phyloP scores from a whole-genome alignment of 1,140 invertebrate genomes.

The Bemisia tabaci region DNA sequence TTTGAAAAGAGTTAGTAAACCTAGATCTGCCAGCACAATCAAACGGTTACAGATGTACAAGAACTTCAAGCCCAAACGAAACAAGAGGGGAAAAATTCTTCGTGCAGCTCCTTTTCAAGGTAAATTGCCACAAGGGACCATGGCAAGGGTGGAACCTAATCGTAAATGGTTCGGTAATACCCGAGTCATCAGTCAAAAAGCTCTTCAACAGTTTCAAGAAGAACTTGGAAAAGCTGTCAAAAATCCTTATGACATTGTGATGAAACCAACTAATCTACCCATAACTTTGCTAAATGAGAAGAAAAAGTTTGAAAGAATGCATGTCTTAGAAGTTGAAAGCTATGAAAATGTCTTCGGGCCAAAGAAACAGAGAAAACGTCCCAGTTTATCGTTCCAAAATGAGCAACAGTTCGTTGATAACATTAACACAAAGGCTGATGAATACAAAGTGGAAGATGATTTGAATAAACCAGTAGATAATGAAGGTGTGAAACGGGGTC shows the following conservation, averaged over 20 bases:
- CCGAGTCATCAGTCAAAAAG: slow-evolving; percentile 79
- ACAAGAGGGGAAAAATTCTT: slow-evolving; percentile 73
- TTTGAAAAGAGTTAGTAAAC: slow-evolving; percentile 70
- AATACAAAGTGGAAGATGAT: slow-evolving; percentile 66
- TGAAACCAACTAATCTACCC: slow-evolving; percentile 91
- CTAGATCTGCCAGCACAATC: slow-evolving; percentile 83
- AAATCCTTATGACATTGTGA: slow-evolving; percentile 95
- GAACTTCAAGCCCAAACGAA: slow-evolving; percentile 87
- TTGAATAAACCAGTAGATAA: slow-evolving; percentile 70
- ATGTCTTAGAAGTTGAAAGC: slow-evolving; percentile 89
- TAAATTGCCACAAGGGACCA: slow-evolving; percentile 70
- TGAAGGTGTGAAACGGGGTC: slow-evolving; percentile 48
- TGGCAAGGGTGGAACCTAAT: slow-evolving; percentile 90
- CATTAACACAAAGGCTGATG: slow-evolving; percentile 51
- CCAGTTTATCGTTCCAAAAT: slow-evolving; percentile 62
- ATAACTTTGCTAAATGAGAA: slow-evolving; percentile 89
- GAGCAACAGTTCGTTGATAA: slow-evolving; percentile 53
- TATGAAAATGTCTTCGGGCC: slow-evolving; percentile 91
- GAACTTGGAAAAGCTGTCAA: slow-evolving; percentile 86
- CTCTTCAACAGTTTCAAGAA: slow-evolving; percentile 93
- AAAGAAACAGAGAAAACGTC: slow-evolving; percentile 82
- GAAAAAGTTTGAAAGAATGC: slow-evolving; percentile 77
- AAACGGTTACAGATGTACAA: slow-evolving; percentile 95
- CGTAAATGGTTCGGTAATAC: slow-evolving; percentile 97
- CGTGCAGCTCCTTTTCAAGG: slow-evolving; percentile 90